These are phyloP conservation scores for Clinocottus analis DNA, from an alignment of 2,113 vertebrate species.

Conservation along the genomic window DNA sequence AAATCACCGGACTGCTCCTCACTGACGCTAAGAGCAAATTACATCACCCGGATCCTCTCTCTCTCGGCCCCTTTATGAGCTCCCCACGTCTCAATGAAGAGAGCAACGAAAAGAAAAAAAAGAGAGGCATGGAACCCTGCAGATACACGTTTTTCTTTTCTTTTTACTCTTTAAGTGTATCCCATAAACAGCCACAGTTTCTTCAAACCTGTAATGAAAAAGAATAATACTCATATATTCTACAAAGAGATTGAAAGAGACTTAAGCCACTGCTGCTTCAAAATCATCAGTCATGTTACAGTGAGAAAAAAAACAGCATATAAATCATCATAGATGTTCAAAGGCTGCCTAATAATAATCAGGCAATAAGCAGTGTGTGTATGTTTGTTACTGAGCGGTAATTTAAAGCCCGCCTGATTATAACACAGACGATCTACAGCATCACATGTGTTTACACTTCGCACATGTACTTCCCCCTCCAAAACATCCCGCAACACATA, in stretches of 20 bases:
- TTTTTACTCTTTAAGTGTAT: conserved; percentile 24
- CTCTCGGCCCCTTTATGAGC: conserved; percentile 79
- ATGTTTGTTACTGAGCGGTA: conserved; percentile 67
- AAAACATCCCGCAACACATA: conserved; percentile 36
- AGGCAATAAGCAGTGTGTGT: conserved; percentile 15
- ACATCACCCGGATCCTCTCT: conserved; percentile 80
- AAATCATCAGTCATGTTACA: conserved; percentile 11
- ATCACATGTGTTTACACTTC: conserved; percentile 55
- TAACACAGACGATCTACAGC: conserved; percentile 46
- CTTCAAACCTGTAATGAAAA: conserved; percentile 39
- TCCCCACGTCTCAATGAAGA: conserved; percentile 76
- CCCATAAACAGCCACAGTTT: conserved; percentile 53
- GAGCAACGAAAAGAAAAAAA: conserved; percentile 44
- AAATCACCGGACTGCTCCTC: conserved; percentile 78
- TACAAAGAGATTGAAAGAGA: conserved; percentile 17
- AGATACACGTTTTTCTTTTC: conserved; percentile 55
- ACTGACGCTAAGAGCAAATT: conserved; percentile 80
- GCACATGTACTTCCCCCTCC: conserved; percentile 36
- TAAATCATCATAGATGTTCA: conserved; percentile 34
- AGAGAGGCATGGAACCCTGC: conserved; percentile 49
- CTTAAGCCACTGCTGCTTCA: conserved; percentile 1
- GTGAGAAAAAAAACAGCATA: conserved; percentile 13
- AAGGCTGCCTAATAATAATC: conserved; percentile 45
- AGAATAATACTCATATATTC: conserved; percentile 33
- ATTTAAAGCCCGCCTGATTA: conserved; percentile 68